These are phyloP conservation scores for Aphis craccivora DNA, from an alignment of 1,140 invertebrate genomes.

Conservation along the genomic window DNA sequence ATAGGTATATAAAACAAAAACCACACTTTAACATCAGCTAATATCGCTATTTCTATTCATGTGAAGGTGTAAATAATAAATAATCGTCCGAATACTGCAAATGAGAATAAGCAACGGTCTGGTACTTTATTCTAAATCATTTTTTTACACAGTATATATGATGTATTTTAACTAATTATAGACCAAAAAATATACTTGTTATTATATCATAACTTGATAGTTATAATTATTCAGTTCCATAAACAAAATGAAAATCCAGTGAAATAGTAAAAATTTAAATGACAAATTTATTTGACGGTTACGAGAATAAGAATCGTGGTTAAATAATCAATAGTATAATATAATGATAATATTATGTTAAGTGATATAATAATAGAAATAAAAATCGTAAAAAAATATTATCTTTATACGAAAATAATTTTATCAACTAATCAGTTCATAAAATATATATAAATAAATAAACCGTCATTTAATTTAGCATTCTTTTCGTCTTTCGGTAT, in stretches of 20 bases:
- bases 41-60: neutral
- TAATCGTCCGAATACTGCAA: neutral
- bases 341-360: neutral
- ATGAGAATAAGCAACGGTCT: neutral
- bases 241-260: neutral
- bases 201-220: too few species aligned
- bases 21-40: neutral
- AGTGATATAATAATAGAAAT: neutral
- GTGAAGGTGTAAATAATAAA: neutral
- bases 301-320: neutral
- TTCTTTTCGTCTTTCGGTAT: too few species aligned
- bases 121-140: neutral
- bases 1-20: neutral
- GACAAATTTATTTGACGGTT: neutral
- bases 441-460: neutral
- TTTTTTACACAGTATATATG: neutral
- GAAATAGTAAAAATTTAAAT: neutral
- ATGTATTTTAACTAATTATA: neutral
- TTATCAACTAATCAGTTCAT: neutral
- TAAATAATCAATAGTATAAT: neutral
- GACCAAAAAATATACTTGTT: too few species aligned
- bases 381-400: neutral
- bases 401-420: neutral
- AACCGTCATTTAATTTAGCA: neutral
- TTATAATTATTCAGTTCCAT: too few species aligned